Conservation (phyloP, 2,888 invertebrate genomes). For the Choristoneura rosaceana region DNA sequence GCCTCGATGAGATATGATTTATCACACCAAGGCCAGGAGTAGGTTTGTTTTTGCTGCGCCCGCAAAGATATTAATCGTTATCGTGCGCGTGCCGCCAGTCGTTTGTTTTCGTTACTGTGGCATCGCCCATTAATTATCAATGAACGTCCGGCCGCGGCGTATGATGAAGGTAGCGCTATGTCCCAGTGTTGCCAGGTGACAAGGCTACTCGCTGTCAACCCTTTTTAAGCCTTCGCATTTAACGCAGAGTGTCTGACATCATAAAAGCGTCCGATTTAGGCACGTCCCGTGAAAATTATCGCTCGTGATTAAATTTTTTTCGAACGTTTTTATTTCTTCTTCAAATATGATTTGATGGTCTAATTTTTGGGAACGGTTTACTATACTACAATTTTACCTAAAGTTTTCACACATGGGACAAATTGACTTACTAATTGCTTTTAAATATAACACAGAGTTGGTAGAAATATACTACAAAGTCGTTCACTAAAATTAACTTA, state of each 20-base stretch:
- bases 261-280: constrained; percentile 83
- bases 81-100: constrained; percentile 80
- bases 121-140: constrained; percentile 84
- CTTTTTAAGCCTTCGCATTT: constrained; percentile 84
- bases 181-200: constrained; percentile 82
- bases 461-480: no score
- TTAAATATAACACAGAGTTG: no score
- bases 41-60: constrained; percentile 82
- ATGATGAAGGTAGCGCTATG: constrained; percentile 81
- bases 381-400: background rate
- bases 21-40: constrained; percentile 77
- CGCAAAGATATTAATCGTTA: constrained; percentile 84
- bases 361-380: constrained; percentile 8
- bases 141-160: constrained; percentile 77
- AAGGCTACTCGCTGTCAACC: constrained; percentile 80
- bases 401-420: no score
- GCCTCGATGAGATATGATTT: constrained; percentile 83
- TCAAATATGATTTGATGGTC: constrained; percentile 23
- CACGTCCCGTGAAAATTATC: constrained; percentile 77
- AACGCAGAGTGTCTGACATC: constrained; percentile 82
- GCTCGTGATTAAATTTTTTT: constrained; percentile 78
- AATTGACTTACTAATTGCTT: no score
- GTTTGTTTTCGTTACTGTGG: constrained; percentile 84
- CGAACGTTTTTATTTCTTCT: constrained; percentile 61
- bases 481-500: background rate